Base-by-base conservation (phyloP, 2,888 invertebrate genomes). In the Mythimna loreyi region DNA sequence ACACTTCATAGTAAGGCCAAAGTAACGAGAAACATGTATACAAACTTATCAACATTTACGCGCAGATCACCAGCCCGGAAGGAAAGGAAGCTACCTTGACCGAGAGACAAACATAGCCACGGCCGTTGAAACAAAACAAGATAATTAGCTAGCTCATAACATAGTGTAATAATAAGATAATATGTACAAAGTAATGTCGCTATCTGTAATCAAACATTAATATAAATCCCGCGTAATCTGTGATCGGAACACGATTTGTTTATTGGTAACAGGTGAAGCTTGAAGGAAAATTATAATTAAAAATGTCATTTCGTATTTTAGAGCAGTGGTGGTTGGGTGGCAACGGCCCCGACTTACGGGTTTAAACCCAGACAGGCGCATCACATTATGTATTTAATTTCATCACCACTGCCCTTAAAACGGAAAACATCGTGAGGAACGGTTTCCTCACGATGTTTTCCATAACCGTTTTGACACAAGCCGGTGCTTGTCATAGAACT, bases 91-190 rank as follows among this genome's bases (percentile, higher is more conserved):
- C 1, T 5, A 4, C 81, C 77, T 65, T 77, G 78, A 65, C 81
- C 72, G 61, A 64, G 4, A 33, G 56, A 76, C 60, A 69, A 68
- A 76, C 64, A 76, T 1, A 52, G 13, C 59, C 81, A 77, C 62
- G 77, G 77, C 72, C 77, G 13, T 8, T 16, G 43, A 80, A 56
- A 77, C 81, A 77, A 64, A 77, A 77, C 81, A 80, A 77, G 65
- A 40, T 76, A 77, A 77, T 77, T 80, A 78, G 23, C 53, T 28
- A 80, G 59, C 65, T 33, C 30, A 30, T 49, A 74, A 56, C 56
- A 36, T 50, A 45, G 40, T 71, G 21, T 55, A 28, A 71, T 76
- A 77, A 79, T 21, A 68, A 50, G 36, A 60, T 56, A 28, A 60
- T 25, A 36, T 19, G 33, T 36, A 28, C 53, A 58, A 53, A 3